Evolutionary conservation across 1,140 invertebrate species (phyloP), one percentile per base, ranked within the genome.

Genomic region (Periplaneta americana): DNA sequence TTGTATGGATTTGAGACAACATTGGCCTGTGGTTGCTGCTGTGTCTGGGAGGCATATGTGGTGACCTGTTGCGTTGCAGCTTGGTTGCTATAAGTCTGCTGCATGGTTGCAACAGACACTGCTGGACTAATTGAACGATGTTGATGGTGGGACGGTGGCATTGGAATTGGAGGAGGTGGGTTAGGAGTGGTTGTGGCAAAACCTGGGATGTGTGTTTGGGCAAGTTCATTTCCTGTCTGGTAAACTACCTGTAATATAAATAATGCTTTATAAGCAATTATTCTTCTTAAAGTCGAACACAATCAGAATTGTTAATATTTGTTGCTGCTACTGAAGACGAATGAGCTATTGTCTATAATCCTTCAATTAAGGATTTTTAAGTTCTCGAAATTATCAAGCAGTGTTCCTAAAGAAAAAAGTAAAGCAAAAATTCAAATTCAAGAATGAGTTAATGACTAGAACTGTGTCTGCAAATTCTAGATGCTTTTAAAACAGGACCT

Each of bases 121-220:
- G 48, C 48, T 66, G 34, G 57, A 32, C 79, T 66, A 48, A 57
- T 22, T 28, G 80, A 35, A 34, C 34, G 80, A 11, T 74, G 48
- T 37, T 81, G 80, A 75, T 74, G 80, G n/a, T 75, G 66, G 31
- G 34, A 36, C 11, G 80, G 80, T 33, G 80, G 80, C 80, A 81
- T 81, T 75, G 80, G 66, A 33, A 81, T 81, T 66, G 80, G 74
- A 36, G 74, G 66, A 6, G 80, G 80, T 9, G 66, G 80, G 37
- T 81, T 81, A 4, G 80, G 80, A 13, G 48, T 75, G 37, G 74
- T 33, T 35, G 66, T 35, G 28, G 80, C 80, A 81, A 81, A 81
- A 28, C 48, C 80, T 74, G 80, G 80, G 32, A 81, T 81, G 80
- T 81, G 80, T 2, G 48, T n/a, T 34, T 81, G 80, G 66, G 80